Base-by-base conservation (phyloP, 2,888 invertebrate species). In the Campaea margaritaria region DNA sequence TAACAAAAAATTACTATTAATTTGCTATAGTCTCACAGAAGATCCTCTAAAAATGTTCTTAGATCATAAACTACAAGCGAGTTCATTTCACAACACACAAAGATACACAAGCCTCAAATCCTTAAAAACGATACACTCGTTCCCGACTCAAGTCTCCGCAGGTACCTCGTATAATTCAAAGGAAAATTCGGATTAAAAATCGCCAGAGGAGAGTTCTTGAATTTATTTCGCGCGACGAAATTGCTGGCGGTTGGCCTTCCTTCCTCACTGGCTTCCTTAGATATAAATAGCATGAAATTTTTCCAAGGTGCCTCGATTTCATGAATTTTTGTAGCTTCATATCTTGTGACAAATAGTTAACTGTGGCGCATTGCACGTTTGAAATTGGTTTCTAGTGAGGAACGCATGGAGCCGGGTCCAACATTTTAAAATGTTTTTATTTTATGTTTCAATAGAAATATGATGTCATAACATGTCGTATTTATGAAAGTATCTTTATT, bases 321-420 rank as follows among this genome's bases (percentile, higher is more conserved):
- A 84, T 85, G 83, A 84, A 84, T 84, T 84, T 84, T 83, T 84
- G 82, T 77, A 73, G 81, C 80, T 77, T 81, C 80, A 84, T 83
- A 84, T 85, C 83, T 82, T 71, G 76, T 75, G 79, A 82, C 79
- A 81, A 85, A 84, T 83, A 81, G 78, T 79, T 79, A 78, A 76
- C 72, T 70, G 71, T 70, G 68, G 65, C 69, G 68, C 72, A 72
- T 70, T 63, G 74, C 69, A 69, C 73, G 73, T 74, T 69, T 73
- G 71, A 77, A 80, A 81, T 80, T 78, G 75, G 75, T 71, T 79
- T 72, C 73, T 68, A 72, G 72, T 74, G 70, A 71, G 75, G 60
- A 68, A 73, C 64, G 70, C 74, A 73, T 61, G 63, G 43, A 63
- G 60, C 68, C 60, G 61, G 60, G 58, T 69, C 65, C 66, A 72